phyloP scores from a whole-genome alignment of 2,888 invertebrate species.

The Podotricha telesiphe region DNA sequence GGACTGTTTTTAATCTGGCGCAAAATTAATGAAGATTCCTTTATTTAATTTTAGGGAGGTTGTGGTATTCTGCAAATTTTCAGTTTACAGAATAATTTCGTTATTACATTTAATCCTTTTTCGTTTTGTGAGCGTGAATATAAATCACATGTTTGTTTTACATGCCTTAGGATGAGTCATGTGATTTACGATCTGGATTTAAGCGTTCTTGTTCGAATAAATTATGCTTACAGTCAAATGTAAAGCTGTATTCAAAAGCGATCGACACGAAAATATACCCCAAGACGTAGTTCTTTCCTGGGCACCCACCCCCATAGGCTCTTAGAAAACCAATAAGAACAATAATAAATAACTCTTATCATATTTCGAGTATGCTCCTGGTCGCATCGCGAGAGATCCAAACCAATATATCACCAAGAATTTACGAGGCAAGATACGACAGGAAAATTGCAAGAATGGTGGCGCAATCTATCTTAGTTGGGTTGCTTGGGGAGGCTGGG shows the following conservation, averaged over 20 bases:
- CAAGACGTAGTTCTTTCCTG: constrained; percentile 57
- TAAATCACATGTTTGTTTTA: constrained; percentile 51
- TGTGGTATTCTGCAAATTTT: constrained; percentile 47
- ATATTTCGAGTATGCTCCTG: constrained; percentile 84
- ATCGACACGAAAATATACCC: constrained; percentile 59
- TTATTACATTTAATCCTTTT: constrained; percentile 54
- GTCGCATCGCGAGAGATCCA: constrained; percentile 83
- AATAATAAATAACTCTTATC: constrained; percentile 84
- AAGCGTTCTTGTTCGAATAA: constrained; percentile 43
- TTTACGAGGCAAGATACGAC: constrained; percentile 95
- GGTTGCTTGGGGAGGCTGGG: constrained; percentile 81
- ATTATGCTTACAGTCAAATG: constrained; percentile 35
- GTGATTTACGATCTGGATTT: constrained; percentile 45
- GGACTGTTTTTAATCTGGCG: constrained; percentile 72
- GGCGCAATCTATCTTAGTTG: constrained; percentile 95
- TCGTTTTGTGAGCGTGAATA: constrained; percentile 49
- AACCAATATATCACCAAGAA: constrained; percentile 92
- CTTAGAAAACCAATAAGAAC: constrained; percentile 83
- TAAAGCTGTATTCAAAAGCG: constrained; percentile 37
- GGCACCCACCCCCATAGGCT: constrained; percentile 47
- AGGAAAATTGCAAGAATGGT: constrained; percentile 97
- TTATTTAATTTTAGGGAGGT: constrained; percentile 59
- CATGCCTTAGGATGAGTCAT: constrained; percentile 49
- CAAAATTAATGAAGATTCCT: constrained; percentile 70
- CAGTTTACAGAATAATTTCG: constrained; percentile 51